Percentiles rank a stretch among this genome's conserved stretches.
These are phyloP conservation scores for Hypotaenidia okinawae DNA, from an alignment of 2,797 vertebrate species.

Conservation along the genomic window DNA sequence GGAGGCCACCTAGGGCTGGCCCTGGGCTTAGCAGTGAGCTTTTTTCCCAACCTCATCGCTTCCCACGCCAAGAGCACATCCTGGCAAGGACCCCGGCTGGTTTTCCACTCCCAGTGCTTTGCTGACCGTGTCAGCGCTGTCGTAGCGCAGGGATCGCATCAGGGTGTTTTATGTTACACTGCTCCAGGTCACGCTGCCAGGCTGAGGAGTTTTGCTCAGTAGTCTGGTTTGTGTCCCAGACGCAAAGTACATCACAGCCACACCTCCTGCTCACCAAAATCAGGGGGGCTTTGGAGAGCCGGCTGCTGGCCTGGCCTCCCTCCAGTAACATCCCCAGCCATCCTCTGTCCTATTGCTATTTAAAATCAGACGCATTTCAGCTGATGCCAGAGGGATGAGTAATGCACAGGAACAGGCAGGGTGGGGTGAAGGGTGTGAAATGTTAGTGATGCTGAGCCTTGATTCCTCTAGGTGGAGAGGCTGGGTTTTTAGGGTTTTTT, in stretches of 20 bases:
- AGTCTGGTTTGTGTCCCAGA: neutral
- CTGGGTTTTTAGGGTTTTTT: neutral
- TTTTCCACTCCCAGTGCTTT: neutral
- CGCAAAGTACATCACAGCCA: no score
- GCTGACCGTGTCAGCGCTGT: rapidly evolving
- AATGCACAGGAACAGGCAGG: neutral
- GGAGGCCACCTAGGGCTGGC: slow-evolving; percentile 23
- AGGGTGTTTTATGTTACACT: neutral
- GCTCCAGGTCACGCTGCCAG: neutral
- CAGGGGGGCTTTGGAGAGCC: neutral
- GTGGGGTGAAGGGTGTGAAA: neutral
- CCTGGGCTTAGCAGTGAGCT: neutral
- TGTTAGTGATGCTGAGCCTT: neutral
- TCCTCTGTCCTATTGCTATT: neutral
- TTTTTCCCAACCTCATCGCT: rapidly evolving
- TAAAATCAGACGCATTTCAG: neutral
- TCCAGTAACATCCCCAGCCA: neutral
- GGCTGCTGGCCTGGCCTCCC: neutral
- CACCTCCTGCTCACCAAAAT: neutral
- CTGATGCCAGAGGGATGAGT: neutral
- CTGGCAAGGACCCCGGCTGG: neutral
- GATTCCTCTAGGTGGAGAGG: neutral
- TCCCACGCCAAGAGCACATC: neutral
- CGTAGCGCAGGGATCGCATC: rapidly evolving
- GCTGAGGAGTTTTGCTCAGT: neutral